Evolutionary conservation across 2,113 vertebrate genomes (phyloP).

Genomic region (Crocuta crocuta): DNA sequence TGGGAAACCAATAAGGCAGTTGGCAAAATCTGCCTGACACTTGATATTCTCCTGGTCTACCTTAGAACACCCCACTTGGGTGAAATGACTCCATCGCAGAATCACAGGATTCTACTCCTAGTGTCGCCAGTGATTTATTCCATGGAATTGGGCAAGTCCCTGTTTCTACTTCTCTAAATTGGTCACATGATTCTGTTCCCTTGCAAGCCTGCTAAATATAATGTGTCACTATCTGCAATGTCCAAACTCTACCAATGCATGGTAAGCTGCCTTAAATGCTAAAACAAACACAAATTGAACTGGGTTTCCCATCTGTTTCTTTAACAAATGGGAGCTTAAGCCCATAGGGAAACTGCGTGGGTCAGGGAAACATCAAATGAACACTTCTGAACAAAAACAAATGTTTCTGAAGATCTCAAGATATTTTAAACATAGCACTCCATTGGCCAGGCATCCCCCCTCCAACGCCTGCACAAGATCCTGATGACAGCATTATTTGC

Average conservation of each 20-base stretch:
- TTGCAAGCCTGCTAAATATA: background rate
- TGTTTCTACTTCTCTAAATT: background rate
- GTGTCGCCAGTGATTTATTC: background rate
- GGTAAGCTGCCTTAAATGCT: constrained; percentile 70
- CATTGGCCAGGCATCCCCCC: constrained; percentile 33
- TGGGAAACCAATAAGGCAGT: background rate
- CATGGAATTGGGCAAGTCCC: background rate
- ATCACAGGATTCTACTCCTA: background rate
- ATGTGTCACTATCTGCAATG: background rate
- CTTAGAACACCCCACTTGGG: background rate
- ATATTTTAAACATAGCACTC: constrained; percentile 70
- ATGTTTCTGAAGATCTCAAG: constrained; percentile 76
- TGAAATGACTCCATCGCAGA: background rate
- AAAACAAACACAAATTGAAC: constrained; percentile 74
- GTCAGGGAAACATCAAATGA: constrained; percentile 81
- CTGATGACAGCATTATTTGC: constrained; percentile 79
- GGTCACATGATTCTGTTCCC: background rate
- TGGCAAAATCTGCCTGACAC: background rate
- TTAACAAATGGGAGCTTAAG: constrained; percentile 77
- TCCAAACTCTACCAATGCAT: constrained; percentile 12
- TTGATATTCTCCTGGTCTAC: too few species aligned
- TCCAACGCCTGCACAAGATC: constrained; percentile 73
- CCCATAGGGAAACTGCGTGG: constrained; percentile 73
- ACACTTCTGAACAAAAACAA: constrained; percentile 82
- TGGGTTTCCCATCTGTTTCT: constrained; percentile 76